Evolutionary conservation across 2,113 vertebrate species (phyloP), one percentile per base, ranked within the genome.

Genomic region (Pteropus alecto): DNA sequence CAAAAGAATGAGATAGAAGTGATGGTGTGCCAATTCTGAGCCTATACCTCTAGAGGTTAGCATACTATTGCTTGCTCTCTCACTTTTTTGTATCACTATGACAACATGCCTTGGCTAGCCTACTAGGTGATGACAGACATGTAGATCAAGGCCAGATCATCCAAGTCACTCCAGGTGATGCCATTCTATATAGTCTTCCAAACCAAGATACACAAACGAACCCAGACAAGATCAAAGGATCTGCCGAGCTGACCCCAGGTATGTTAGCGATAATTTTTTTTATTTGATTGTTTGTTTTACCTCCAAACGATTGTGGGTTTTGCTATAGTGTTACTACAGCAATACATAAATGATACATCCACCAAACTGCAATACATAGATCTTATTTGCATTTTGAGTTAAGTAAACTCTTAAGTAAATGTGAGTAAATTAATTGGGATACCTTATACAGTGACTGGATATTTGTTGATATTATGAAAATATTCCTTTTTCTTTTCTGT

Each of bases 331-430:
- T n/a, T 71, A 73, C 1, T 54, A 15, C 65, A 77, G 28, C 26
- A 71, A 54, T n/a, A 71, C 19, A 63, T 92, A 85, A 56, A 54
- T 76, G 35, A 63, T 63, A n/a, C 10, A 88, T 28, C 43, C 43
- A n/a, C 21, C 51, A 28, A 94, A 56, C 3, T 88, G 43, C 11
- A 43, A 71, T n/a, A 82, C 7, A 63, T 21, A 41, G 43, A 54
- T 9, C 56, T 73, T 73, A 21, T 38, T 61, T 61, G 54, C 5
- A 60, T 73, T 81, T 54, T 94, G 54, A 94, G 73, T 81, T 82
- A 58, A 81, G n/a, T n/a, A 81, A 87, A 87, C n/a, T 70, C 73
- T 73, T 88, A 41, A 71, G 58, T 33, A 71, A 94, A 93, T 48
- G 10, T 67, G 70, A 84, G 51, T 54, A 51, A 51, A 51, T 51